Evolutionary conservation across 2,113 vertebrate genomes (phyloP), one percentile per base, ranked within the genome.

Genomic region (Salvelinus alpinus): DNA sequence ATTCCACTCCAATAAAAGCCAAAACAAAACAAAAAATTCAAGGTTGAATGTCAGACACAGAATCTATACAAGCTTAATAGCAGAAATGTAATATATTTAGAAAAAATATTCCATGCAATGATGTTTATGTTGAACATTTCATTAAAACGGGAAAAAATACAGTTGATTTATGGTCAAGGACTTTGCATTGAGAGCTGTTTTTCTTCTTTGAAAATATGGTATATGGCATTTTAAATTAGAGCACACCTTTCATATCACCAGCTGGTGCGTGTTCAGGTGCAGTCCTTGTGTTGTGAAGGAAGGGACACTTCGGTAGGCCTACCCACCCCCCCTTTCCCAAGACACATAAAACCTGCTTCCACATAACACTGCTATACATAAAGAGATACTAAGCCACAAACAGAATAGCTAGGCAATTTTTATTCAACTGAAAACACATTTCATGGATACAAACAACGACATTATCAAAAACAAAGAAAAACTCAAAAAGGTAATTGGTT

Each of bases 201-300:
- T 77, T 93, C 88, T 91, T 88, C 60, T 94, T 94, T 60, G 89
- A 92, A 81, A 84, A 71, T 14, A 24, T 65, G 34, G 9, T 72
- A 31, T 34, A 85, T 84, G 89, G 78, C 86, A 79, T 80, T 87
- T 86, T 92, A 92, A 91, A 92, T 92, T 89, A 89, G 88, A 88
- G 88, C 82, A 82, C 88, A 92, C 87, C 90, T 91, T 88, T 90
- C 86, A 87, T 88, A 84, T 86, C 86, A 89, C 88, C 91, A 93
- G 91, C 90, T 92, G 91, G 84, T 92, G 89, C 85, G 86, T 88
- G 86, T 89, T 91, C 89, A 93, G 89, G 90, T 92, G 87, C 88
- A 77, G 22, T 66, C 54, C 22, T 31, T 29, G 74, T 84, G 80
- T 88, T 85, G 85, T 88, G 86, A 87, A 88, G 90, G 88, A 89